Evolutionary conservation across 2,888 invertebrate species (phyloP), one percentile per base, ranked within the genome.

Genomic region (Cheilosia vernalis): DNA sequence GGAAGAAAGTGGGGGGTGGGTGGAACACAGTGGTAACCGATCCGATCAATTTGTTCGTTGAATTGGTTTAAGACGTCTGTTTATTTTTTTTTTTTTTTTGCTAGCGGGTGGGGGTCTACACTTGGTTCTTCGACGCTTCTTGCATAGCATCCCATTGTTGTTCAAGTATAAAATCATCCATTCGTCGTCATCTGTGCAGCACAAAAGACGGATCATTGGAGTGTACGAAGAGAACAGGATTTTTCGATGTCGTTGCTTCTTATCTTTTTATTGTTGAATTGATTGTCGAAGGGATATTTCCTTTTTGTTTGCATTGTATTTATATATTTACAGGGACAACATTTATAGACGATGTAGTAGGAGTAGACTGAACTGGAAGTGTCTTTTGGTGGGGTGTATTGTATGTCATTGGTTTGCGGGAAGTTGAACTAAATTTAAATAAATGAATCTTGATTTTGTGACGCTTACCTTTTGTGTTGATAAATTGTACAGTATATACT

Each of bases 81-180:
- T 17, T n/a, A n/a, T 21, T 66, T 17, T 58, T 37, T 19, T 13
- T 15, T 17, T 24, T 24, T 24, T 24, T 24, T 24, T 24, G 24
- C 24, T 24, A 10, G 2, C 5, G 15, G 24, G 47, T 24, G 15
- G 44, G 21, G 56, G 17, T 4, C 19, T 37, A 27, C 47, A 58
- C 58, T 66, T 56, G 56, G 40, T 40, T 49, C 21, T 44, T 67
- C 47, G 37, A 37, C 58, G 58, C 49, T 70, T 37, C 37, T 4
- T 58, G 49, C 33, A 33, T n/a, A 72, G 51, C 47, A 19, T 37
- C 55, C 37, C 37, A 44, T 79, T 64, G 61, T 37, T 53, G 63
- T 63, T 61, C 56, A 64, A 84, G 84, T 74, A 60, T 74, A 60
- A 80, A 74, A 63, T 74, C 83, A 84, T 69, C 79, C 44, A 40